Conservation (phyloP, 64 coral and sea anemone species). For the Pocillopora damicornis region DNA sequence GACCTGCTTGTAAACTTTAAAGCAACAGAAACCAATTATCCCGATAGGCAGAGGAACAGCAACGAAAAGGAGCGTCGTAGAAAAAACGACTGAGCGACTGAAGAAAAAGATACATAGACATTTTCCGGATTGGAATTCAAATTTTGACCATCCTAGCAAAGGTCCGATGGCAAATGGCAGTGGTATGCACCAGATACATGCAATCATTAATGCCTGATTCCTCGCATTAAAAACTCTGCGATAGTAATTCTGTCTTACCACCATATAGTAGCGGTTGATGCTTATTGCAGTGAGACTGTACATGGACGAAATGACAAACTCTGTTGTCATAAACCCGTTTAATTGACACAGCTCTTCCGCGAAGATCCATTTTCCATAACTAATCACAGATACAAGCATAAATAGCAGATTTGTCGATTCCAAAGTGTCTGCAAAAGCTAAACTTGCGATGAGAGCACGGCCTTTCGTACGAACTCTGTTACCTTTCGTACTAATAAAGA, state of each 20-base stretch:
- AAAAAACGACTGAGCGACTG: conserved; percentile 39
- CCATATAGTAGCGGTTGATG: conserved; percentile 67
- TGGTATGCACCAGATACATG: conserved; percentile 63
- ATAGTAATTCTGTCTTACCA: conserved; percentile 53
- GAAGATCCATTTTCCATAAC: conserved; percentile 61
- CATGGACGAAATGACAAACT: conserved; percentile 71
- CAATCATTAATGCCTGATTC: conserved; percentile 43
- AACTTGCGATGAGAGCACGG: conserved; percentile 47
- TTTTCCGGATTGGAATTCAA: conserved; percentile 56
- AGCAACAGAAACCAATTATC: conserved; percentile 53
- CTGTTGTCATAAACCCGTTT: conserved; percentile 57
- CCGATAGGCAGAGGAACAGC: conserved; percentile 43
- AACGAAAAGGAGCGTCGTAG: conserved; percentile 16
- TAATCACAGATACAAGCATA: conserved; percentile 44
- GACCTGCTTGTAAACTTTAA: conserved; percentile 60
- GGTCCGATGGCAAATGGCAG: conserved; percentile 58
- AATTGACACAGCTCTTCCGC: conserved; percentile 31
- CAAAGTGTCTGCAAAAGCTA: conserved; percentile 62
- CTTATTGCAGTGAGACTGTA: conserved; percentile 59
- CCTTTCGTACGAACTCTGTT: conserved; percentile 37
- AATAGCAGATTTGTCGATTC: conserved; percentile 65
- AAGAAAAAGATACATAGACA: conserved; percentile 55
- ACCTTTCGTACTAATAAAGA: conserved; percentile 32
- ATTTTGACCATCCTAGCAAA: conserved; percentile 67
- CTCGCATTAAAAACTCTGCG: conserved; percentile 53